Percentiles rank a stretch among this genome's conserved stretches.
Conservation (phyloP, 2,888 invertebrate species). For the Lottia scabra region DNA sequence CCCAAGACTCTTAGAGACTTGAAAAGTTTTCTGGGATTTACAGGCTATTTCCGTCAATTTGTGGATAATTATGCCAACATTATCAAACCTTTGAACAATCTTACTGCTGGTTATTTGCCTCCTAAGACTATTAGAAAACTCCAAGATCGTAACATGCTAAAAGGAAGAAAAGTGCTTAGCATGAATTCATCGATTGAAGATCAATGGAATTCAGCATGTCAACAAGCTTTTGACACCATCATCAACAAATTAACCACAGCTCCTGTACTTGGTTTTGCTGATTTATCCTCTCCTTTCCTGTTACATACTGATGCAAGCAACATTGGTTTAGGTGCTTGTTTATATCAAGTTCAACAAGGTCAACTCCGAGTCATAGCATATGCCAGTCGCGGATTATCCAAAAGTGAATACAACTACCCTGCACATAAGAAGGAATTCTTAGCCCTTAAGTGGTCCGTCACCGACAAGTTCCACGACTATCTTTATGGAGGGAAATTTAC, state of each 20-base stretch:
- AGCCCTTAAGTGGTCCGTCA: slow-evolving; percentile 29
- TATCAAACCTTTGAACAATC: neutral
- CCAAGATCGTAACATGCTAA: neutral
- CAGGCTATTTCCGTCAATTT: neutral
- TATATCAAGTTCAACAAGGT: slow-evolving; percentile 26
- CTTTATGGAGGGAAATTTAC: slow-evolving; percentile 22
- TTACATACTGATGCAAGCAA: neutral
- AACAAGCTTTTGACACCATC: neutral
- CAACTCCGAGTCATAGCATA: slow-evolving; percentile 29
- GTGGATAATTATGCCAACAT: neutral
- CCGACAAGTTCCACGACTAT: slow-evolving; percentile 25
- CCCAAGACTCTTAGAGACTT: neutral
- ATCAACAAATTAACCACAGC: neutral
- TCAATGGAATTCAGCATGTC: neutral
- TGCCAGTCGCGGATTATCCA: slow-evolving; percentile 30
- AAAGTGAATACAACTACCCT: slow-evolving; percentile 27
- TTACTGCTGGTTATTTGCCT: neutral
- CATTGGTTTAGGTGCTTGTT: slow-evolving; percentile 21
- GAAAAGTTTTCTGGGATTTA: neutral
- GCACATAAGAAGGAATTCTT: slow-evolving; percentile 32
- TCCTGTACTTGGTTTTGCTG: neutral
- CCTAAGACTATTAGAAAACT: neutral
- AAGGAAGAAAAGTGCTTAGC: neutral
- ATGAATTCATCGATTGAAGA: neutral
- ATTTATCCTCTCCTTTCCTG: neutral